These are phyloP conservation scores for Dipodomys ordii DNA, from an alignment of 2,113 vertebrate species.

Conservation along the genomic window DNA sequence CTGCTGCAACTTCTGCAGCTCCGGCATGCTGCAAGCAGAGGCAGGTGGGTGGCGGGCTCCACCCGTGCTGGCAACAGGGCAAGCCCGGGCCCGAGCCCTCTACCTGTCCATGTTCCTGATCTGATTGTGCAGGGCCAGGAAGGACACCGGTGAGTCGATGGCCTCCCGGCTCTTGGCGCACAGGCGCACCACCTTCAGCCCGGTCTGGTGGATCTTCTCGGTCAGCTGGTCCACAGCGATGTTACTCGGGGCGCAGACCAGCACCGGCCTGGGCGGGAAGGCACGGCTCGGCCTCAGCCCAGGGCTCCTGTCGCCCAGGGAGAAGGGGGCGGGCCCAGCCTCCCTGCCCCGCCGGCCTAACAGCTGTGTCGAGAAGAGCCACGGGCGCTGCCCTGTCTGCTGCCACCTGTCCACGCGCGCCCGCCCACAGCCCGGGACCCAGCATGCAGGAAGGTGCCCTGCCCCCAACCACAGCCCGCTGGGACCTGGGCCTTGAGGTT, in stretches of 20 bases:
- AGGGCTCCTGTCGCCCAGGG: no score
- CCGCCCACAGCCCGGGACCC: no score
- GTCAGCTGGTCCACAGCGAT: constrained; percentile 99
- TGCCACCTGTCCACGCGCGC: no score
- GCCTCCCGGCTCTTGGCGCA: constrained; percentile 98
- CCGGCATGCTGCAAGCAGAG: constrained; percentile 92
- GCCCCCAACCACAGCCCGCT: no score
- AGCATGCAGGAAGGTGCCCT: no score
- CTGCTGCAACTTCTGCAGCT: constrained; percentile 98
- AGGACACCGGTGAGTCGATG: constrained; percentile 98
- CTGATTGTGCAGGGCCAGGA: constrained; percentile 98
- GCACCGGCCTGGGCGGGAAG: constrained; percentile 90
- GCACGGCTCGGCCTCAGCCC: no score
- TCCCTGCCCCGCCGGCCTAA: no score
- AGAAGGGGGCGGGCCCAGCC: no score
- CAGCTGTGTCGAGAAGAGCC: no score
- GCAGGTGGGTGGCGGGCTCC: accelerated
- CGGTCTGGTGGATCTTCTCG: constrained; percentile 98
- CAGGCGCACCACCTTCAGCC: constrained; percentile 97
- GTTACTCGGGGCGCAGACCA: constrained; percentile 98
- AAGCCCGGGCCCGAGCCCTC: not conserved
- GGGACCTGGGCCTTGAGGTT: no score
- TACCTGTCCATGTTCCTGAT: constrained; percentile 99
- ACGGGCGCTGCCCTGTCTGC: no score
- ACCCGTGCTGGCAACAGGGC: no score